phyloP scores from a whole-genome alignment of 2,113 vertebrate genomes.

The Apistogramma diplotaenia region DNA sequence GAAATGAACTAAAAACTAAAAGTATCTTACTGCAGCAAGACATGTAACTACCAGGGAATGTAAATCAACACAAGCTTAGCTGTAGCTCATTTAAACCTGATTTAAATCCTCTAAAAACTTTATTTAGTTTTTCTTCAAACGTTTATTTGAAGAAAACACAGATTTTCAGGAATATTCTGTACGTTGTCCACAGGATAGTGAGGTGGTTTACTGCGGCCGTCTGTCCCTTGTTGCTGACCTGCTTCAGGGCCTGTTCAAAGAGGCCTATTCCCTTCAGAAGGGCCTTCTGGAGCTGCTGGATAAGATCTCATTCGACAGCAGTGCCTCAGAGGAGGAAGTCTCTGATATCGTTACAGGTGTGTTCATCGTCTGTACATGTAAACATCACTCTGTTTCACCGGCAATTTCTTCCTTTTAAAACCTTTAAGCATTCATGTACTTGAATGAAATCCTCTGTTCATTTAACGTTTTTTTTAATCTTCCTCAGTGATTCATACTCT shows the following conservation, averaged over 20 bases:
- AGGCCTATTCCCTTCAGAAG: slow-evolving; percentile 91
- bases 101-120: not conserved
- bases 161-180: not conserved
- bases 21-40: not conserved
- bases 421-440: not conserved
- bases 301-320: slow-evolving; percentile 75
- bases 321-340: slow-evolving; percentile 76
- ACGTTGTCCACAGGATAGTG: slow-evolving; percentile 83
- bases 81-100: not conserved
- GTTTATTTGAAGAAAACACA: not conserved
- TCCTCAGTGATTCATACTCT: slow-evolving; percentile 88
- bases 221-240: slow-evolving; percentile 91
- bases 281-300: slow-evolving; percentile 89
- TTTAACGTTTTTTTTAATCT: not conserved
- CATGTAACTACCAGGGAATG: not conserved
- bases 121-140: no score
- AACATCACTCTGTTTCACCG: not conserved
- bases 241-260: slow-evolving; percentile 90
- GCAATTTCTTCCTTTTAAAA: not conserved
- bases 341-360: slow-evolving; percentile 83
- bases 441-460: not conserved
- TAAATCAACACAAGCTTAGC: not conserved
- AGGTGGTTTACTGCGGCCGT: slow-evolving; percentile 84
- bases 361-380: not conserved
- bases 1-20: not conserved